These are phyloP conservation scores for Sepiola atlantica DNA, from an alignment of 2,888 invertebrate species.

Conservation along the genomic window DNA sequence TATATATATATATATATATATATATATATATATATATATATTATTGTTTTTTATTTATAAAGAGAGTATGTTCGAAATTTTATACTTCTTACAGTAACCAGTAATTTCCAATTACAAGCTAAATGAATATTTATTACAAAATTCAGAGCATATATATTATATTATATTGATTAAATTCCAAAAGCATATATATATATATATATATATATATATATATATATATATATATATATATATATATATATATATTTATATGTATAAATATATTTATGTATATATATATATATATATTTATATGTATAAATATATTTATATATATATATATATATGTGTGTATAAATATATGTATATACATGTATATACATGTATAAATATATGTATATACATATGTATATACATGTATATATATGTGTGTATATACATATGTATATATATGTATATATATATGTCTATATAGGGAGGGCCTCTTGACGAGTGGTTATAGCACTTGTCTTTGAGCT, in stretches of 20 bases:
- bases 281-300: background rate
- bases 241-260: background rate
- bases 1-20: constrained; percentile 36
- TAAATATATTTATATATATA: background rate
- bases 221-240: background rate
- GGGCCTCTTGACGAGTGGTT: too few relatives aligned
- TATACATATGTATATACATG: background rate
- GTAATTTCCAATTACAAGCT: too few relatives aligned
- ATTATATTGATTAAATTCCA: too few relatives aligned
- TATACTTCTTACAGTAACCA: too few relatives aligned
- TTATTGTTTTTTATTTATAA: too few relatives aligned
- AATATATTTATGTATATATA: background rate
- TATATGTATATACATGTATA: background rate
- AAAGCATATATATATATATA: background rate
- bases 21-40: too few relatives aligned
- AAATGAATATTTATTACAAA: too few relatives aligned
- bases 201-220: constrained; percentile 34
- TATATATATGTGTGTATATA: constrained; percentile 4
- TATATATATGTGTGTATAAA: background rate
- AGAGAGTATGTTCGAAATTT: too few relatives aligned
- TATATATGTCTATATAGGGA: too few relatives aligned
- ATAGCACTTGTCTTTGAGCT: too few relatives aligned
- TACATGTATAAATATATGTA: background rate
- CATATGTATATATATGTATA: background rate
- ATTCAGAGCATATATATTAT: too few relatives aligned